Evolutionary conservation across 2,797 vertebrate species (phyloP), one percentile per base, ranked within the genome.

Genomic region (Microcaecilia unicolor): DNA sequence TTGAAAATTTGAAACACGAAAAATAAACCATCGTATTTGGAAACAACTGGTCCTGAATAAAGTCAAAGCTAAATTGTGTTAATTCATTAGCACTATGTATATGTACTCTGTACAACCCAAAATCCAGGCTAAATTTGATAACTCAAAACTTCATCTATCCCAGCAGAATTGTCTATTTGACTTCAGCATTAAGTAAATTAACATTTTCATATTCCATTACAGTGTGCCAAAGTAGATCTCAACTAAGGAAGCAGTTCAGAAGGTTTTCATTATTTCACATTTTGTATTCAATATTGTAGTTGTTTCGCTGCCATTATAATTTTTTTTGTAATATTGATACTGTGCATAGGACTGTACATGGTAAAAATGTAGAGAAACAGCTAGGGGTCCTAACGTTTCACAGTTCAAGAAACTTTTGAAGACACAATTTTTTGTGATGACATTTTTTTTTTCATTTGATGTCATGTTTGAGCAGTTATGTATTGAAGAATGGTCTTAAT

Each of bases 111-210:
- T 51, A 47, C 48, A 63, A 64, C 50, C 43, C 43, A 32, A 17
- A 40, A 6, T 40, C 29, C 17, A 25, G 55, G 57, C 58, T 32
- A 67, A 59, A 63, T 59, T 53, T 61, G 24, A 65, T 63, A 45
- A 45, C 47, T 55, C 41, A 44, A 48, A 61, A 57, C 18, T 47
- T 45, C 29, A 22, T 69, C 59, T 41, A 48, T 48, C 53, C 33
- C 53, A 41, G 38, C 37, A 51, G 25, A 37, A 4, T 5, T 36
- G 22, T 15, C 25, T 42, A 41, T 64, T 64, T 64, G 59, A 60
- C 66, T 56, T 55, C 27, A 14, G 34, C 37, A 49, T 50, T 55
- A 61, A 65, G 31, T 27, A 67, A 65, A 67, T 61, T 48, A 69
- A 48, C 38, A 47, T 65, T 61, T 60, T 48, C 61, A 57, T 31